Evolutionary conservation across 2,797 vertebrate species (phyloP).

Genomic region (Mus spretus): DNA sequence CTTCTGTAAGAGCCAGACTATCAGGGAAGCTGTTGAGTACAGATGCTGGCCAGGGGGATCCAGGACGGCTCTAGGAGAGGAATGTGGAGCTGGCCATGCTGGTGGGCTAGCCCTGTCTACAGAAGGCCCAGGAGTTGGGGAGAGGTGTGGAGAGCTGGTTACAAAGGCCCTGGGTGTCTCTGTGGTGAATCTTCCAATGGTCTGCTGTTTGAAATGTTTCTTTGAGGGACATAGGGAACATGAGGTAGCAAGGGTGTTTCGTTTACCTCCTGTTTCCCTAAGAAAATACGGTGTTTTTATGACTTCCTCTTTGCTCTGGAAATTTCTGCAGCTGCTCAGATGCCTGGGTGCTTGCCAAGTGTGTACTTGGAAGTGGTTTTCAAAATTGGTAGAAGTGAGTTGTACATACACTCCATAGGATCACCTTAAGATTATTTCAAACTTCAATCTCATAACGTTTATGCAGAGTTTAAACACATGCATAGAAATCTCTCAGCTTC

Average conservation of each 20-base stretch:
- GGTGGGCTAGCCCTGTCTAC: background rate
- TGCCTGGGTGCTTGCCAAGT: background rate
- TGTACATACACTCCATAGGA: background rate
- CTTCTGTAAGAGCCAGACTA: slow-evolving; percentile 23
- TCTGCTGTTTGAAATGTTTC: background rate
- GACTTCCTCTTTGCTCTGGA: background rate
- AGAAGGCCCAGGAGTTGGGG: background rate
- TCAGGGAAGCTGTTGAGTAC: background rate
- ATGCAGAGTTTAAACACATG: background rate
- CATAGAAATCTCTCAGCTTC: background rate
- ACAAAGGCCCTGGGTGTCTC: background rate
- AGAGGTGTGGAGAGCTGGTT: background rate
- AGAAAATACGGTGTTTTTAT: background rate
- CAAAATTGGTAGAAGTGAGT: slow-evolving; percentile 35
- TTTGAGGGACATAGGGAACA: background rate
- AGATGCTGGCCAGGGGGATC: background rate
- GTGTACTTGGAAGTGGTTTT: background rate
- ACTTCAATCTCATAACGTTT: background rate
- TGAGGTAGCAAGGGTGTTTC: background rate
- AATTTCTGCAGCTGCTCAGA: background rate
- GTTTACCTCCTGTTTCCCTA: background rate
- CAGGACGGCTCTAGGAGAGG: background rate
- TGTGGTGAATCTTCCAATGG: background rate
- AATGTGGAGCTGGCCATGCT: background rate
- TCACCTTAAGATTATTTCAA: background rate